phyloP scores from a whole-genome alignment of 2,888 invertebrate genomes.

The Morinoia aosen region DNA sequence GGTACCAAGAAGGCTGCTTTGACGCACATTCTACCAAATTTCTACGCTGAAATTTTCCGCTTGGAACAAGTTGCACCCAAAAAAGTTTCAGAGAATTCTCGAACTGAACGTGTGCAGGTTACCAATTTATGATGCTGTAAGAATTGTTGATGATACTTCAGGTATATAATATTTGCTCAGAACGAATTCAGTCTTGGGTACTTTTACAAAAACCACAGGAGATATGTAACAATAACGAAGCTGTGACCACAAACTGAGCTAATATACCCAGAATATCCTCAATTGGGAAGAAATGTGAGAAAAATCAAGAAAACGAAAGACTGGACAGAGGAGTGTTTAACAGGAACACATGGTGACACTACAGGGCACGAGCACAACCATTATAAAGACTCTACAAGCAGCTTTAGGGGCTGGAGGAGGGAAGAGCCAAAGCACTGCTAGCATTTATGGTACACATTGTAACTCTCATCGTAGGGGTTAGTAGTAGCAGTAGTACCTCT shows the following conservation, averaged over 20 bases:
- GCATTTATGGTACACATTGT: slow-evolving; percentile 38
- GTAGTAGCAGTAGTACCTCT: slow-evolving; percentile 83
- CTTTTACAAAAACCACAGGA: not conserved
- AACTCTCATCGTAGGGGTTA: slow-evolving; percentile 29
- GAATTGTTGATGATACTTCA: not conserved
- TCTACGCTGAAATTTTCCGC: not conserved
- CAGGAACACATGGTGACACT: not conserved
- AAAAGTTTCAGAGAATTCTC: not conserved
- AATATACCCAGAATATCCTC: not conserved
- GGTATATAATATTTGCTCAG: not conserved
- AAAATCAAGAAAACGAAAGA: not conserved
- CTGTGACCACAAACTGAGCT: not conserved
- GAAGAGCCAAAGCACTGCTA: not conserved
- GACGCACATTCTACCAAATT: not conserved
- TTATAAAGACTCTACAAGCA: slow-evolving; percentile 18
- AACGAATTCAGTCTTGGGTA: not conserved
- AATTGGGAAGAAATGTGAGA: not conserved
- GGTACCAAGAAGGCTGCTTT: not conserved
- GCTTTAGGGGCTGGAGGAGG: slow-evolving; percentile 24
- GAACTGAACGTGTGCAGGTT: not conserved
- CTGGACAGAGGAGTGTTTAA: slow-evolving; percentile 43
- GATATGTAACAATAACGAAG: not conserved
- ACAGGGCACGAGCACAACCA: slow-evolving; percentile 24
- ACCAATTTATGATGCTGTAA: not conserved
- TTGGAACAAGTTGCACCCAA: not conserved